Evolutionary conservation across 2,797 vertebrate species (phyloP).

Genomic region (Phrynocephalus vlangalii): DNA sequence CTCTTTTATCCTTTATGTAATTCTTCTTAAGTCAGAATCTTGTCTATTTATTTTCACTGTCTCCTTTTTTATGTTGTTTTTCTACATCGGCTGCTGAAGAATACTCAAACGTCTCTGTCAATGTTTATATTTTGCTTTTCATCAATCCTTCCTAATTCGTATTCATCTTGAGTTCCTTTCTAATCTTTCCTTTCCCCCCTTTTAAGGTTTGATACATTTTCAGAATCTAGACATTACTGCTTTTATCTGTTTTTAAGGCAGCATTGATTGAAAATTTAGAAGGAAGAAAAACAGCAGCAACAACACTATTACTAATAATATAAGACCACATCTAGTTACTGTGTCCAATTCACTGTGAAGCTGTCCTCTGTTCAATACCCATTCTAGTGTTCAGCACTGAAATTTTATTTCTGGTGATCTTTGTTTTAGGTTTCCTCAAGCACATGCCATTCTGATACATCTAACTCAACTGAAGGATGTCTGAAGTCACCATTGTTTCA

Average conservation of each 20-base stretch:
- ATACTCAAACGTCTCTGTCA: not conserved
- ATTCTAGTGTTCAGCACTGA: constrained; percentile 21
- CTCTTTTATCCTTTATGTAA: not conserved
- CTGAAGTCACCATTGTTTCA: constrained; percentile 85
- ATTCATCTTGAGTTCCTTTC: not conserved
- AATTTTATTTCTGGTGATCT: not conserved
- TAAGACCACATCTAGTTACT: too few relatives aligned
- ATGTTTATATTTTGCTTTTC: not conserved
- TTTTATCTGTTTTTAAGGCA: not conserved
- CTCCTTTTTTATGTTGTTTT: not conserved
- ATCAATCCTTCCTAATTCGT: not conserved
- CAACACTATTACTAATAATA: too few relatives aligned
- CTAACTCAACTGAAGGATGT: constrained; percentile 82
- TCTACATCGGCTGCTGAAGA: not conserved
- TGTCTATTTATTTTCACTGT: not conserved
- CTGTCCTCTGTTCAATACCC: not conserved
- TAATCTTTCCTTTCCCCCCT: too few relatives aligned
- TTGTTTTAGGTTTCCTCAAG: constrained; percentile 78
- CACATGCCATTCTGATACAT: constrained; percentile 79
- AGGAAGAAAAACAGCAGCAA: too few relatives aligned
- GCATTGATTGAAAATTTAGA: too few relatives aligned
- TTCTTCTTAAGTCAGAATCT: not conserved
- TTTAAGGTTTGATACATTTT: constrained; percentile 1
- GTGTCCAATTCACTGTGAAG: too few relatives aligned
- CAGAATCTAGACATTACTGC: not conserved